Evolutionary conservation across 2,113 vertebrate genomes (phyloP).

Genomic region (Caloenas nicobarica): DNA sequence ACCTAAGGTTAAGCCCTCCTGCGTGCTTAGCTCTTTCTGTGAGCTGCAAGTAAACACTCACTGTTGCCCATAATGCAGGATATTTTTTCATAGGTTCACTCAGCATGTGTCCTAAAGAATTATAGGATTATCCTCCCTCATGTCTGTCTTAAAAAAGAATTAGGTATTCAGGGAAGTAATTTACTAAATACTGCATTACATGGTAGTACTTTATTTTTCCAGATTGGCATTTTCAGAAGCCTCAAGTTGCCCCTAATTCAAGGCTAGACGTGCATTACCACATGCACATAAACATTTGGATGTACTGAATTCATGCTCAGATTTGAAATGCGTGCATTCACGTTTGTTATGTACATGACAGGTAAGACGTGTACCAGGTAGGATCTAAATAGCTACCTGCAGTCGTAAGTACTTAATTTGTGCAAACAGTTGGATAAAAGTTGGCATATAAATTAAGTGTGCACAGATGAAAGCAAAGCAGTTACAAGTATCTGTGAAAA

Average conservation of each 20-base stretch:
- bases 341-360: neutral
- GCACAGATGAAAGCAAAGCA: neutral
- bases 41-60: neutral
- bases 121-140: slow-evolving; percentile 38
- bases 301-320: neutral
- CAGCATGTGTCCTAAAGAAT: slow-evolving; percentile 38
- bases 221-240: slow-evolving; percentile 3
- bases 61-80: neutral
- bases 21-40: neutral
- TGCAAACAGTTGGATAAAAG: neutral
- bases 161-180: slow-evolving; percentile 36
- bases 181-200: neutral
- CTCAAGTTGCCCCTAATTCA: neutral
- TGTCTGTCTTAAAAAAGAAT: slow-evolving; percentile 38
- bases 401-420: neutral
- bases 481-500: neutral
- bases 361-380: neutral
- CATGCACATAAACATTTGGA: neutral
- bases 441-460: neutral
- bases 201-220: neutral
- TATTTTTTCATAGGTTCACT: slow-evolving; percentile 10
- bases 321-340: neutral
- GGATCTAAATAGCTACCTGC: neutral
- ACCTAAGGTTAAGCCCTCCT: slow-evolving; percentile 5
- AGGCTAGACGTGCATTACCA: neutral